A percentile compares a stretch with the other conserved stretches of the same genome.
Evolutionary conservation across 1,140 invertebrate genomes (phyloP).

Genomic region (Stegodyphus mimosarum): DNA sequence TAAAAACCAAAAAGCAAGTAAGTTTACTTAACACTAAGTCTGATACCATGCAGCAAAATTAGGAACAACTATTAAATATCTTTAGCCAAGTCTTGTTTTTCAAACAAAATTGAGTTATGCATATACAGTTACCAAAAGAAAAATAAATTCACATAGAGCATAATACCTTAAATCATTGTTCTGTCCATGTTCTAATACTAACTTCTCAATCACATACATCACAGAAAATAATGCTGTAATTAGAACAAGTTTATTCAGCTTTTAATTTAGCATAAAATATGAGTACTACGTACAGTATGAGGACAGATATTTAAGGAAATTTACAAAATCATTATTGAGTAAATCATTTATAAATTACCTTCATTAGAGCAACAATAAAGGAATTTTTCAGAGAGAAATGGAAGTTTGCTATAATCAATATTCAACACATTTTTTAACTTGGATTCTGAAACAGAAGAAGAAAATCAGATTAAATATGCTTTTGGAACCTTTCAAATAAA

Average conservation of each 20-base stretch:
- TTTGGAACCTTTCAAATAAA: too few species aligned
- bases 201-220: slow-evolving; percentile 74
- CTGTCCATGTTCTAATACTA: slow-evolving; percentile 75
- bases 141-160: not conserved
- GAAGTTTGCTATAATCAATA: slow-evolving; percentile 80
- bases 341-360: slow-evolving; percentile 65
- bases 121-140: not conserved
- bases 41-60: too few species aligned
- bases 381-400: slow-evolving; percentile 86
- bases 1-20: too few species aligned
- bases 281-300: too few species aligned
- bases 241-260: not conserved
- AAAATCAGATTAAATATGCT: not conserved
- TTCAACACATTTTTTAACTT: slow-evolving; percentile 60
- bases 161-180: slow-evolving; percentile 69
- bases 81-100: too few species aligned
- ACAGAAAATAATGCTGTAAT: slow-evolving; percentile 66
- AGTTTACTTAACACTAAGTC: too few species aligned
- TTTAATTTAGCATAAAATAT: not conserved
- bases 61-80: too few species aligned
- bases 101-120: too few species aligned
- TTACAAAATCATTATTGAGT: too few species aligned
- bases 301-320: too few species aligned
- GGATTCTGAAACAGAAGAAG: slow-evolving; percentile 59
- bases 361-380: slow-evolving; percentile 78